Conservation (phyloP, 2,113 vertebrate genomes). For the Gallinago media region DNA sequence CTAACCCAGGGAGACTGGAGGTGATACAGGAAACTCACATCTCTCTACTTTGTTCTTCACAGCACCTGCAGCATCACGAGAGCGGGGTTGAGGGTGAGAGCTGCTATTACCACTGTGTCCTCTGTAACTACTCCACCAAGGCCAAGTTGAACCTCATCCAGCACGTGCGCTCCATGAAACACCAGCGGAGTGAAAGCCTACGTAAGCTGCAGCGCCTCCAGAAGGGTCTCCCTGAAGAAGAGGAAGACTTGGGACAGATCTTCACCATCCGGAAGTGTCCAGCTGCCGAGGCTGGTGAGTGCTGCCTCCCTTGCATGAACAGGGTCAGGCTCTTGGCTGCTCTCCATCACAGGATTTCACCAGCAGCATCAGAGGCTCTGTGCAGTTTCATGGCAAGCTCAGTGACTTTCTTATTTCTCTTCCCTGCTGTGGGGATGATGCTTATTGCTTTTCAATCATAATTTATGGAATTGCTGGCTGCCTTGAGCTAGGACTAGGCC, state of each 20-base stretch:
- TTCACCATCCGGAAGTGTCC: constrained; percentile 96
- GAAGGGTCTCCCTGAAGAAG: constrained; percentile 95
- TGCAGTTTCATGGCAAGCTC: fast-evolving
- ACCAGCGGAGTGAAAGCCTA: constrained; percentile 95
- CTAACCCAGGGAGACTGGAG: neutral
- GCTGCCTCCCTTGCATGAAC: fast-evolving
- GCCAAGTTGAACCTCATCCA: constrained; percentile 99
- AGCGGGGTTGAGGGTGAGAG: constrained; percentile 91
- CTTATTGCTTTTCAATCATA: fast-evolving
- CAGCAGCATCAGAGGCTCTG: fast-evolving
- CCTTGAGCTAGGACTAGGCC: neutral
- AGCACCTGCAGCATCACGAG: constrained; percentile 99
- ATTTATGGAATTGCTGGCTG: fast-evolving
- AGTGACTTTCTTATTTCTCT: neutral
- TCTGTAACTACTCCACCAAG: constrained; percentile 98
- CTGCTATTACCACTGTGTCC: constrained; percentile 96
- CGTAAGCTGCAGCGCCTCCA: constrained; percentile 95
- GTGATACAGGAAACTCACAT: neutral
- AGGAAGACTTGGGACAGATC: constrained; percentile 93
- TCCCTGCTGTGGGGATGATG: neutral
- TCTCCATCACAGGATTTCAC: neutral
- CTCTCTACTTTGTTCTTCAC: constrained; percentile 42
- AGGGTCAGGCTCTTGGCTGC: neutral
- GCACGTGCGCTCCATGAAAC: constrained; percentile 98
- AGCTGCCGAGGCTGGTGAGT: constrained; percentile 90